Base-by-base conservation (phyloP, 92 coral and sea anemone species). In the Zoanthus gigantus region DNA sequence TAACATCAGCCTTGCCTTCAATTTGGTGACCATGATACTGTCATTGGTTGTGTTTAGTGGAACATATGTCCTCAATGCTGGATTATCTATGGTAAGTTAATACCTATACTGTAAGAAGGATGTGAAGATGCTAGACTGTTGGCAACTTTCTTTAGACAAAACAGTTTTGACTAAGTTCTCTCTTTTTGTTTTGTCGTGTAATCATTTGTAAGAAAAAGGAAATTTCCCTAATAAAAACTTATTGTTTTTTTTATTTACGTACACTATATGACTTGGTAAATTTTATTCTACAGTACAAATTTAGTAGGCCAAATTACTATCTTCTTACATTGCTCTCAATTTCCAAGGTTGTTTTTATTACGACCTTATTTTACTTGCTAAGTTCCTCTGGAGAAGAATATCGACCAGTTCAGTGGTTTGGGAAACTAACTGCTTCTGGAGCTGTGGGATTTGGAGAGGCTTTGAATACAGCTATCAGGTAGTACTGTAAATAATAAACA, bases 41-140 rank as follows among this genome's bases (percentile, higher is more conserved):
- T 97, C 98, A 45, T 65, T 97, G 91, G 95, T 97, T 50, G 94
- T 97, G 79, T 95, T 96, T 88, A 97, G 99, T 86, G 99, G 99
- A 4, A 93, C 98, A 5, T 97, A 97, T 69, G 93, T 97, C 34
- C 98, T 97, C 84, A 97, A 97, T 77, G 87, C 98, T 94, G 99
- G 98, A 77, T 83, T 97, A 16, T 97, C 99, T 15, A 91, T 92
- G 94, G 99, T 97, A 90, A 92, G 95, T 72, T 31, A 3, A 1
- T 6, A 32, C 8, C 14, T 57, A 28, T n/a, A 9, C 4, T 37
- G 42, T 37, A 37, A 37, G 42, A 37, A 37, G 42, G 42, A 1
- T 37, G 4, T 37, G 42, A 37, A 37, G 42, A 37, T 37, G 42
- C 42, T 37, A 37, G 42, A 37, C 42, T 37, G 42, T 37, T 0